These are phyloP conservation scores for Brachionus sp. DNA, from an alignment of 1,140 invertebrate genomes.

Conservation along the genomic window DNA sequence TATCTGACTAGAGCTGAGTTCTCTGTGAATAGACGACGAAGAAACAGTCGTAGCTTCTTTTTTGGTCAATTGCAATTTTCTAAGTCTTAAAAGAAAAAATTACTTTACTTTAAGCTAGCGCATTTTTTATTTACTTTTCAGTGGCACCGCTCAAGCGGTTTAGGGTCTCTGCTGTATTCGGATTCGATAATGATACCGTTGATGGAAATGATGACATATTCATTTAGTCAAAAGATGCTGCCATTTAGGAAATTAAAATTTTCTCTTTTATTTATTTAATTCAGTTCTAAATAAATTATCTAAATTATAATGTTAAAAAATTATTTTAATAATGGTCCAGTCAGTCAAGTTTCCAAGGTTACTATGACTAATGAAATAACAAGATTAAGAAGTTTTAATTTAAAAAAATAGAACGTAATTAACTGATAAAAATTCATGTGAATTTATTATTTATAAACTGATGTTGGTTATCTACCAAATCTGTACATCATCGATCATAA, in stretches of 20 bases:
- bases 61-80: constrained; percentile 29
- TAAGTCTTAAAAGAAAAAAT: constrained; percentile 9
- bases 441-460: not conserved
- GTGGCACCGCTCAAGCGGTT: constrained; percentile 18
- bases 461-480: not conserved
- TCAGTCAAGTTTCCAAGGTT: not conserved
- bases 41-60: constrained; percentile 39
- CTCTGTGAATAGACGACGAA: not conserved
- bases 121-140: not conserved
- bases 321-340: not conserved
- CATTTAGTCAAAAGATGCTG: not conserved
- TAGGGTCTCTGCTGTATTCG: not conserved
- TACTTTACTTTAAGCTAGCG: not conserved
- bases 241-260: not conserved
- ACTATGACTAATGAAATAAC: not conserved
- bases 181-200: not conserved
- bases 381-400: not conserved
- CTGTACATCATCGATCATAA: no score
- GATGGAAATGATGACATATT: constrained; percentile 36
- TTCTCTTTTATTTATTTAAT: not conserved
- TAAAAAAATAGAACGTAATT: not conserved
- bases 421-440: not conserved
- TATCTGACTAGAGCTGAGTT: not conserved
- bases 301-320: not conserved
- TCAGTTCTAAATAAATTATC: not conserved